These are phyloP conservation scores for Pterostichus madidus DNA, from an alignment of 2,888 invertebrate genomes.

Conservation along the genomic window DNA sequence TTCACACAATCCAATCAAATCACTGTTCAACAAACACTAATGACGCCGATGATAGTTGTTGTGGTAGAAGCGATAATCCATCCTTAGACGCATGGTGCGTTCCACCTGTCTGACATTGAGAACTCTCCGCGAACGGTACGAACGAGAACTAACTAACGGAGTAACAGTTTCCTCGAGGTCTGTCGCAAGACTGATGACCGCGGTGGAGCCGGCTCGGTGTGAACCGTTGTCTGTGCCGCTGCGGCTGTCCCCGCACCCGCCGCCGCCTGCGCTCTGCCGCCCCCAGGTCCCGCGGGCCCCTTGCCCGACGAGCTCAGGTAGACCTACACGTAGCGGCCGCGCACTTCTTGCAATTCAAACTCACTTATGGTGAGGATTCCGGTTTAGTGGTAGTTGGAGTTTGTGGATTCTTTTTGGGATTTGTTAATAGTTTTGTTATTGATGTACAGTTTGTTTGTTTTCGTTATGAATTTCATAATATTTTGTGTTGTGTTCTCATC, in stretches of 20 bases:
- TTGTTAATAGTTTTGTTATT: background rate
- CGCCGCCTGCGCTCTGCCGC: too few relatives aligned
- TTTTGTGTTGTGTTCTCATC: constrained; percentile 1
- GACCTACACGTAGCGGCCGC: constrained; percentile 72
- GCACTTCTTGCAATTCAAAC: constrained; percentile 57
- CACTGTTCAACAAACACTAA: constrained; percentile 41
- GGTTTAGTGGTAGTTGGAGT: constrained; percentile 40
- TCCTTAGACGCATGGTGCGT: constrained; percentile 36
- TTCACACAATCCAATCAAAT: constrained; percentile 53
- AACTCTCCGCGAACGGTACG: constrained; percentile 15
- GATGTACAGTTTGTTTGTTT: constrained; percentile 5
- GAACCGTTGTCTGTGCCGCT: constrained; percentile 75
- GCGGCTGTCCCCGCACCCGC: constrained; percentile 65
- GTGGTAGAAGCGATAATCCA: constrained; percentile 45
- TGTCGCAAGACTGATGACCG: constrained; percentile 78
- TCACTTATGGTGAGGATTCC: constrained; percentile 54
- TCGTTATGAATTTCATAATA: background rate
- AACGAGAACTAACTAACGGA: constrained; percentile 39
- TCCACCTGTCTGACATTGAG: constrained; percentile 32
- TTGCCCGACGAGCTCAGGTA: constrained; percentile 68
- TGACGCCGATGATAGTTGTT: constrained; percentile 30
- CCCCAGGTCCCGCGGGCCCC: constrained; percentile 69
- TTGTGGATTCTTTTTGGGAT: constrained; percentile 15
- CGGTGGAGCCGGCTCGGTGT: constrained; percentile 73
- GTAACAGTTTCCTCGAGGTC: constrained; percentile 72